Evolutionary conservation across 2,113 vertebrate genomes (phyloP).

Genomic region (Poeciliopsis occidentalis): DNA sequence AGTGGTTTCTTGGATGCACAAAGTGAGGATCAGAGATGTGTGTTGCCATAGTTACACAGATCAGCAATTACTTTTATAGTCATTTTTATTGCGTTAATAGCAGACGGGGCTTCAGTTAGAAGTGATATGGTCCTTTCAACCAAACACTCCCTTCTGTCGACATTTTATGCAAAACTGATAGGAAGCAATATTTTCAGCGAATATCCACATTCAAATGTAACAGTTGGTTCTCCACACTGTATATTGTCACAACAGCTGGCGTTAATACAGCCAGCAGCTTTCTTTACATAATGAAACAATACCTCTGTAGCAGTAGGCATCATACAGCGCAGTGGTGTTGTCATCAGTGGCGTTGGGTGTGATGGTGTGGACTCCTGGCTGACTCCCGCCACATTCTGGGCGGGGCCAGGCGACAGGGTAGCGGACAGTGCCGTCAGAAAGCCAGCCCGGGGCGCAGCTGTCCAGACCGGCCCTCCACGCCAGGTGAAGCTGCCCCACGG

Average conservation of each 20-base stretch:
- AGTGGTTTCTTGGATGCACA: constrained; percentile 33
- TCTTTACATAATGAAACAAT: neutral
- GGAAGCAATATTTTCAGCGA: neutral
- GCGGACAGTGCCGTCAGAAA: constrained; percentile 90
- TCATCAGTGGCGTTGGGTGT: constrained; percentile 82
- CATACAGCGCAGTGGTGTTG: constrained; percentile 75
- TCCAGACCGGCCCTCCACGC: constrained; percentile 91
- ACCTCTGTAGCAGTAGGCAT: constrained; percentile 94
- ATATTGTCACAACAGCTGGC: neutral
- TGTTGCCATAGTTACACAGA: constrained; percentile 66
- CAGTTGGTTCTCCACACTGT: no score
- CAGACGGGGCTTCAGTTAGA: constrained; percentile 3
- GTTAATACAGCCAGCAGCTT: neutral
- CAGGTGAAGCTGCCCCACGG: constrained; percentile 90
- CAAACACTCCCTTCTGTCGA: neutral
- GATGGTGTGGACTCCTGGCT: constrained; percentile 83
- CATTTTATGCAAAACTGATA: neutral
- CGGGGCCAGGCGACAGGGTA: constrained; percentile 84
- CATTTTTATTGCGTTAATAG: constrained; percentile 27
- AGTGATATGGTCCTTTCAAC: constrained; percentile 15
- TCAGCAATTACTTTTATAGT: constrained; percentile 46
- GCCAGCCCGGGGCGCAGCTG: constrained; percentile 91
- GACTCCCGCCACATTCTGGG: constrained; percentile 83
- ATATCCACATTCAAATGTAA: neutral
- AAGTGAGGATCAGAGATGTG: constrained; percentile 20